Conservation (phyloP, 2,113 vertebrate genomes). For the Puntigrus tetrazona region DNA sequence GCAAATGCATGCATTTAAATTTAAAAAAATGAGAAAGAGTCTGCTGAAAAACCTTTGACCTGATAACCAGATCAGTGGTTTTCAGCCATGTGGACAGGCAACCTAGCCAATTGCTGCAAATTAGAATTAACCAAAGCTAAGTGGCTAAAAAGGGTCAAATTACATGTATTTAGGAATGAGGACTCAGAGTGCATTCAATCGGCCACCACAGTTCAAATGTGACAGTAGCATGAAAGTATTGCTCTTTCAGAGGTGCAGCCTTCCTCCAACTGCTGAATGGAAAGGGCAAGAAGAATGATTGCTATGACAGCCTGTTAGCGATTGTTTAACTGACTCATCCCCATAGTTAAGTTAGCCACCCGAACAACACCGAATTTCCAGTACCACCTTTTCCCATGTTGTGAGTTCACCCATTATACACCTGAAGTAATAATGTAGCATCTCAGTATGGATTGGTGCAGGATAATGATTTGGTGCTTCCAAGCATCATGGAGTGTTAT, state of each 20-base stretch:
- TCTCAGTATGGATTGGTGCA: slow-evolving; percentile 56
- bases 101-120: neutral
- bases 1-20: neutral
- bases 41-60: neutral
- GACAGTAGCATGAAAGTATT: neutral
- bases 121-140: neutral
- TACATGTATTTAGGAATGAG: slow-evolving; percentile 21
- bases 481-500: slow-evolving; percentile 54
- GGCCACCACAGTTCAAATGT: neutral
- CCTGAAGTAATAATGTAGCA: slow-evolving; percentile 59
- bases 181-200: neutral
- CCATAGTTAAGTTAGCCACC: slow-evolving; percentile 18
- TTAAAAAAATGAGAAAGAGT: neutral
- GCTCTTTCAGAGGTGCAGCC: slow-evolving; percentile 5
- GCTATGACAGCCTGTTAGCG: slow-evolving; percentile 28
- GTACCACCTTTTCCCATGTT: slow-evolving; percentile 54
- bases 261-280: neutral
- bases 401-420: slow-evolving; percentile 58
- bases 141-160: slow-evolving; percentile 17
- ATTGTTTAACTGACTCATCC: slow-evolving; percentile 48
- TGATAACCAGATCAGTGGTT: neutral
- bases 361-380: neutral
- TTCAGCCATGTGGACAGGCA: neutral
- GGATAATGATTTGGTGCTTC: slow-evolving; percentile 65
- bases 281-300: neutral